phyloP scores from a whole-genome alignment of 2,113 vertebrate genomes.

The Callocephalon fimbriatum region DNA sequence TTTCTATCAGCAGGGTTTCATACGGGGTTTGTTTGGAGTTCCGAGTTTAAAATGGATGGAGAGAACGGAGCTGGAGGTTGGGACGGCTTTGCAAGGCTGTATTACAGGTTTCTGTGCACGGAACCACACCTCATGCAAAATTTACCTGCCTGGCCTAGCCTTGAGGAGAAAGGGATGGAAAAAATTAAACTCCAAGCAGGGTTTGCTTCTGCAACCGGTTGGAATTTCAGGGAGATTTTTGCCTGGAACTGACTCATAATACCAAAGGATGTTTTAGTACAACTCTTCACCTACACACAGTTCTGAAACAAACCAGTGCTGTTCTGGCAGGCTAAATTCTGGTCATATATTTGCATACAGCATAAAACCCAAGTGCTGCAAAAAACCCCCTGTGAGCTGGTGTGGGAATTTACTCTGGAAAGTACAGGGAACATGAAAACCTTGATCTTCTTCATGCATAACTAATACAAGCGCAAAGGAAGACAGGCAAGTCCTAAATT shows the following conservation, averaged over 20 bases:
- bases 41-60: not conserved
- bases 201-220: not conserved
- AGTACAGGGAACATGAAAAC: not conserved
- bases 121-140: constrained; percentile 48
- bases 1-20: not conserved
- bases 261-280: not conserved
- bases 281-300: constrained; percentile 11
- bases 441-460: not conserved
- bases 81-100: not conserved
- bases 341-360: constrained; percentile 5
- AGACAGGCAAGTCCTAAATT: not conserved
- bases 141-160: not conserved
- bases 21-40: not conserved
- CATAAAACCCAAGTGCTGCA: not conserved
- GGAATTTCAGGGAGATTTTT: constrained; percentile 40
- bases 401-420: constrained; percentile 42
- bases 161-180: not conserved
- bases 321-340: not conserved
- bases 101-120: constrained; percentile 27
- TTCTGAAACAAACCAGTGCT: not conserved
- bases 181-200: not conserved
- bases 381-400: not conserved
- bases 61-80: not conserved
- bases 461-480: not conserved
- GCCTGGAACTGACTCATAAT: constrained; percentile 22